Evolutionary conservation across 1,140 invertebrate species (phyloP).

Genomic region (Hormaphis cornu): DNA sequence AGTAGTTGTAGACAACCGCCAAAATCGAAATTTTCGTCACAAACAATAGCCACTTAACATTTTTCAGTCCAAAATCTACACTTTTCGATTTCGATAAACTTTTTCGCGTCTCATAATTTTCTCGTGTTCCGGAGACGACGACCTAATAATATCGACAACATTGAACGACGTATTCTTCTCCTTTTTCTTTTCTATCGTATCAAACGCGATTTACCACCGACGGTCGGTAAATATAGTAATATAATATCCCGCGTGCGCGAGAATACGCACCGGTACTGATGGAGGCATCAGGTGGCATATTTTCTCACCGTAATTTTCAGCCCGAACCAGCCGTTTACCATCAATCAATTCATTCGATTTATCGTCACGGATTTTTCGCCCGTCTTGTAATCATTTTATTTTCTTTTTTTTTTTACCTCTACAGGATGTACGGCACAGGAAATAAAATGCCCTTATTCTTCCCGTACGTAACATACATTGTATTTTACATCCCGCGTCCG

Average conservation of each 20-base stretch:
- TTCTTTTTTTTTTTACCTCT: not conserved
- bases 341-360: slow-evolving; percentile 32
- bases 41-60: no score
- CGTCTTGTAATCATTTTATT: slow-evolving; percentile 11
- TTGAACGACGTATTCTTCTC: no score
- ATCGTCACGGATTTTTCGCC: slow-evolving; percentile 22
- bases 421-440: not conserved
- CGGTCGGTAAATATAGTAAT: not conserved
- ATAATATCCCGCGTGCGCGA: not conserved
- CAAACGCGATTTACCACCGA: not conserved
- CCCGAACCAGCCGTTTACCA: not conserved
- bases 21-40: no score
- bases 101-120: no score
- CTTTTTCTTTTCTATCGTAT: not conserved
- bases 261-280: not conserved
- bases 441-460: no score
- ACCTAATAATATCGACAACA: no score
- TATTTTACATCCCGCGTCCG: not conserved
- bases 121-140: no score
- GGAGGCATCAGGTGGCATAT: slow-evolving; percentile 15
- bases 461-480: not conserved
- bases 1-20: no score
- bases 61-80: no score
- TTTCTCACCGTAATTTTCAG: slow-evolving; percentile 28
- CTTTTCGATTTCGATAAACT: no score